Percentiles rank a stretch among this genome's conserved stretches.
phyloP scores from a whole-genome alignment of 2,113 vertebrate species.

The Leucopsar rothschildi region DNA sequence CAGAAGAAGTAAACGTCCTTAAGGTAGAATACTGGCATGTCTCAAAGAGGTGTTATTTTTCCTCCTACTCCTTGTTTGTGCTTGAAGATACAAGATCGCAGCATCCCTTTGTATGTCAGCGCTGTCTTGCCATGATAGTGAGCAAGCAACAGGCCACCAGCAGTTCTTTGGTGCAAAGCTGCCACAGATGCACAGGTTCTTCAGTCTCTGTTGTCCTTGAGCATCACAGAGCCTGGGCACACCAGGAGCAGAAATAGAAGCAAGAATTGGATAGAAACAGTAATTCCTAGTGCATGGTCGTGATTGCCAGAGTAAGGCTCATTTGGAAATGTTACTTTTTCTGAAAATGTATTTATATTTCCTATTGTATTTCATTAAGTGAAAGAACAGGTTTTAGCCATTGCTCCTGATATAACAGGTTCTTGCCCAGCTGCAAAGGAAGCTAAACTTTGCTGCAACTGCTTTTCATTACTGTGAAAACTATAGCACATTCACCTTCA shows the following conservation, averaged over 20 bases:
- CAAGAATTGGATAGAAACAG: background rate
- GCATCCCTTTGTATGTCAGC: background rate
- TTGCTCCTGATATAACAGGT: background rate
- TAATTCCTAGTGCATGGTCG: background rate
- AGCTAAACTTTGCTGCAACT: background rate
- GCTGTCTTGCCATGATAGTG: background rate
- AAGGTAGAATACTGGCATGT: background rate
- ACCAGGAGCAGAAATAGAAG: background rate
- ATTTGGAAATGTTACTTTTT: background rate
- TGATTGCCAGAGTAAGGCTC: background rate
- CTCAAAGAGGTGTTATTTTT: background rate
- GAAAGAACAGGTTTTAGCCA: background rate
- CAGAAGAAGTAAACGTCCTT: background rate
- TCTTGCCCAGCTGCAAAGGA: background rate
- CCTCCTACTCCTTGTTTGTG: background rate
- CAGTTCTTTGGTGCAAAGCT: background rate
- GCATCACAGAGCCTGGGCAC: background rate
- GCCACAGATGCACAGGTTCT: accelerated
- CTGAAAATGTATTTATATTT: background rate
- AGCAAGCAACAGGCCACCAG: background rate
- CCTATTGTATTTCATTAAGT: background rate
- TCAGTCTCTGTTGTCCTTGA: background rate
- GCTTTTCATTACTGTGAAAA: background rate
- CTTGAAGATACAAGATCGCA: background rate
- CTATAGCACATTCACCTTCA: background rate